Conservation (phyloP, 2,888 invertebrate genomes). For the Sarcophaga carnaria region DNA sequence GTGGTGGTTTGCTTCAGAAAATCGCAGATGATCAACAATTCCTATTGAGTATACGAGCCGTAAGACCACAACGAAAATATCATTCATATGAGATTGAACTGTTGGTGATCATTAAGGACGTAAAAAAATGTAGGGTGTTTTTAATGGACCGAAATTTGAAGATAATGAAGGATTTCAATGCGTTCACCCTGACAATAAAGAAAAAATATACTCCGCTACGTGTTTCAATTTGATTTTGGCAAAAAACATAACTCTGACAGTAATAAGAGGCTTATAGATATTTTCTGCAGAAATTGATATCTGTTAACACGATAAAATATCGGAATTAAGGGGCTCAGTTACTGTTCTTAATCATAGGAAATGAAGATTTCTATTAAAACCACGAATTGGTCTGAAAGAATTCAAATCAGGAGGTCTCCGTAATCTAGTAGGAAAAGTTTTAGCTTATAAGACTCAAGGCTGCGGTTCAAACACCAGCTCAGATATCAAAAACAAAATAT, state of each 20-base stretch:
- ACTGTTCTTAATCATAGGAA: too few species aligned
- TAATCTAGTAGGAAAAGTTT: too few species aligned
- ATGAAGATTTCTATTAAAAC: neutral
- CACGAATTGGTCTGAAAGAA: neutral
- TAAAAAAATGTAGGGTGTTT: conserved; percentile 66
- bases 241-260: conserved; percentile 50
- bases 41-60: too few species aligned
- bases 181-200: conserved; percentile 50
- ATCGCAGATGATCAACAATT: too few species aligned
- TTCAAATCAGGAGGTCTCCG: too few species aligned
- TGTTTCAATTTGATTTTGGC: conserved; percentile 53
- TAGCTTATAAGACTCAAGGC: too few species aligned
- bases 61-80: conserved; percentile 71
- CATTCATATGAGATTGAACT: conserved; percentile 73
- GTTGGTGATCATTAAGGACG: conserved; percentile 47
- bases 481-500: too few species aligned
- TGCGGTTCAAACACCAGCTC: too few species aligned
- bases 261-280: conserved; percentile 36
- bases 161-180: conserved; percentile 73
- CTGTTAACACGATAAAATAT: conserved; percentile 1
- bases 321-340: too few species aligned
- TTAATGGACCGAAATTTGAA: conserved; percentile 1
- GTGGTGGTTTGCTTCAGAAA: too few species aligned
- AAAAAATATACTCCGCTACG: conserved; percentile 68
- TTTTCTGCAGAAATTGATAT: conserved; percentile 44